A percentile compares a stretch with the other conserved stretches of the same genome.
Conservation (phyloP, 1,140 invertebrate genomes). For the Formica selysi region DNA sequence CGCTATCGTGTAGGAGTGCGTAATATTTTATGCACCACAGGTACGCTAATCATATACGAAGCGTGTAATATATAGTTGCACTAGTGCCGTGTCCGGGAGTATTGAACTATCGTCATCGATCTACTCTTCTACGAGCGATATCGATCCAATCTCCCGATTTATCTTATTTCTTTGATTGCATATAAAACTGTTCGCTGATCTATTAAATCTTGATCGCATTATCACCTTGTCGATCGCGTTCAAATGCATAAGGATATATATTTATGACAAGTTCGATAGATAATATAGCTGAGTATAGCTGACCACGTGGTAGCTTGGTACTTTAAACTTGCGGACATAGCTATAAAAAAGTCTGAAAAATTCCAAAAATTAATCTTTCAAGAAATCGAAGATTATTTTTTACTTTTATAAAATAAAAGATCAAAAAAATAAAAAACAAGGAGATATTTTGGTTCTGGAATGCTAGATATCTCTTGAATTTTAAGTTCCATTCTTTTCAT, state of each 20-base stretch:
- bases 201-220: conserved; percentile 24
- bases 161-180: conserved; percentile 43
- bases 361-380: not conserved
- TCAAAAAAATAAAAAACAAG: not conserved
- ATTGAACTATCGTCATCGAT: conserved; percentile 40
- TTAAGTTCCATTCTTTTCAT: no score
- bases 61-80: conserved; percentile 42
- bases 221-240: conserved; percentile 32
- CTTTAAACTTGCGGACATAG: not conserved
- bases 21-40: conserved; percentile 11
- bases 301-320: not conserved
- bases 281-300: not conserved
- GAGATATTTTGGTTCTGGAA: no score
- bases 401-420: not conserved
- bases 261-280: not conserved
- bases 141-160: conserved; percentile 50
- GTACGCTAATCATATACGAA: conserved; percentile 42
- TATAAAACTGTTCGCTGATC: conserved; percentile 15
- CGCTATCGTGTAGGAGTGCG: not conserved
- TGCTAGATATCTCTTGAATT: no score
- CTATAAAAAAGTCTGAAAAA: not conserved
- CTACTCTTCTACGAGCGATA: conserved; percentile 37
- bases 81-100: conserved; percentile 40
- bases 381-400: not conserved
- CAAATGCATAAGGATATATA: not conserved